Base-by-base conservation (phyloP, 2,888 invertebrate species). In the Liodrosophila aerea region DNA sequence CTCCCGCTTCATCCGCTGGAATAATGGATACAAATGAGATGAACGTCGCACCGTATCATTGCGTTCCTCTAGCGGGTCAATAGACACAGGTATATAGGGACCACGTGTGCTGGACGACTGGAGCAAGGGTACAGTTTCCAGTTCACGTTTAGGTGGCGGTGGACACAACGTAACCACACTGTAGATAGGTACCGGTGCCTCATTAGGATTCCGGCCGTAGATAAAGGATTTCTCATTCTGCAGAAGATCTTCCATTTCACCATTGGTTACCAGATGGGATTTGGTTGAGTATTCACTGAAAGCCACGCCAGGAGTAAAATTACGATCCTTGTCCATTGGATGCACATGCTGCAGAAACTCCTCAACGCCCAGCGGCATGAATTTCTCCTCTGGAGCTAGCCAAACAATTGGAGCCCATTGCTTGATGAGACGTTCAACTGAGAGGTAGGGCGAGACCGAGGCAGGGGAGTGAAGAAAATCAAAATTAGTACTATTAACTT, bases 361-460 rank as follows among this genome's bases (percentile, higher is more conserved):
- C 41, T 92, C 91, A 1, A 93, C 93, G 50, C 91, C 92, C 51
- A 92, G 89, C 0, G 94, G 94, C 88, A 93, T 90, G 85, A 92
- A 94, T 86, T 91, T 91, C 88, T 94, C 94, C 53, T 92, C 92
- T 1, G 93, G 93, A 46, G 93, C 92, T 45, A 94, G 89, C 93
- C 93, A 93, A 16, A 94, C 91, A 41, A 93, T 81, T 3, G 94
- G 94, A 1, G 94, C 92, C 93, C 93, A 94, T 87, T 91, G 90
- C 57, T 88, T 91, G 39, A 93, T 91, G 60, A 93, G 85, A 46
- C 88, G 88, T 60, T 90, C 90, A 57, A 90, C 90, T 90, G 47
- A 12, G 1, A 37, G n/a, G n/a, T n/a, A 53, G n/a, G 30, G 31
- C 4, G 41, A 16, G 15, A 37, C 34, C 1, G 34, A 34, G 16